Percentiles rank a stretch among this genome's conserved stretches.
phyloP scores from a whole-genome alignment of 1,140 invertebrate genomes.

The Drosophila aff. region DNA sequence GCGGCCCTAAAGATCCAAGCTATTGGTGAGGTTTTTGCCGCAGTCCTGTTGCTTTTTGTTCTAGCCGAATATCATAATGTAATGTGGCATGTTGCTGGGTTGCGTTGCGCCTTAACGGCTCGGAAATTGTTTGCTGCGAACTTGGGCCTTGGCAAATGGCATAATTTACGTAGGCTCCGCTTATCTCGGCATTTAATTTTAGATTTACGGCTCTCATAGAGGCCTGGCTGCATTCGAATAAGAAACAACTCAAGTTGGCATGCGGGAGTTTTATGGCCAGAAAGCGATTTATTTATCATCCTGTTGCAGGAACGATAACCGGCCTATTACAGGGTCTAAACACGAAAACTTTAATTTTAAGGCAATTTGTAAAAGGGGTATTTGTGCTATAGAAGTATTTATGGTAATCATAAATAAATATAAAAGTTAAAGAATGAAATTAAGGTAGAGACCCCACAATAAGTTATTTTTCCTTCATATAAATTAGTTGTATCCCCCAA shows the following conservation, averaged over 20 bases:
- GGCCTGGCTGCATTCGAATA: slow-evolving; percentile 27
- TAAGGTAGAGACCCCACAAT: not conserved
- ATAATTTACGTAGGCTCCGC: slow-evolving; percentile 61
- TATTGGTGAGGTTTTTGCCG: slow-evolving; percentile 41
- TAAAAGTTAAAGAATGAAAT: not conserved
- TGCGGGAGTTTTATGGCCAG: slow-evolving; percentile 33
- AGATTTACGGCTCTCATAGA: slow-evolving; percentile 58
- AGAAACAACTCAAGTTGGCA: slow-evolving; percentile 33
- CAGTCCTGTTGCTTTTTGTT: slow-evolving; percentile 63
- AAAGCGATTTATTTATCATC: slow-evolving; percentile 30
- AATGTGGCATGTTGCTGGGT: slow-evolving; percentile 20
- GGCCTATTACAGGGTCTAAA: not conserved
- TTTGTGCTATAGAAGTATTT: not conserved
- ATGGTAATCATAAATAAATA: not conserved
- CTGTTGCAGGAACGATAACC: slow-evolving; percentile 7
- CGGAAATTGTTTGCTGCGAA: slow-evolving; percentile 62
- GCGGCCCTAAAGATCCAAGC: slow-evolving; percentile 21
- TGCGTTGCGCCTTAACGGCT: slow-evolving; percentile 43
- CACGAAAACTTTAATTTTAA: not conserved
- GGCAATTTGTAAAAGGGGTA: not conserved
- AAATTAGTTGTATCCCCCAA: not conserved
- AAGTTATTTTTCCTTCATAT: too few species aligned
- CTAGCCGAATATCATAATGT: slow-evolving; percentile 15
- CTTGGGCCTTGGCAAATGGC: slow-evolving; percentile 53
- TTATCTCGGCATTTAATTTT: slow-evolving; percentile 72